A percentile compares a stretch with the other conserved stretches of the same genome.
phyloP scores from a whole-genome alignment of 53 echinoderm and acorn worm genomes.

The Hippasteria phrygiana region DNA sequence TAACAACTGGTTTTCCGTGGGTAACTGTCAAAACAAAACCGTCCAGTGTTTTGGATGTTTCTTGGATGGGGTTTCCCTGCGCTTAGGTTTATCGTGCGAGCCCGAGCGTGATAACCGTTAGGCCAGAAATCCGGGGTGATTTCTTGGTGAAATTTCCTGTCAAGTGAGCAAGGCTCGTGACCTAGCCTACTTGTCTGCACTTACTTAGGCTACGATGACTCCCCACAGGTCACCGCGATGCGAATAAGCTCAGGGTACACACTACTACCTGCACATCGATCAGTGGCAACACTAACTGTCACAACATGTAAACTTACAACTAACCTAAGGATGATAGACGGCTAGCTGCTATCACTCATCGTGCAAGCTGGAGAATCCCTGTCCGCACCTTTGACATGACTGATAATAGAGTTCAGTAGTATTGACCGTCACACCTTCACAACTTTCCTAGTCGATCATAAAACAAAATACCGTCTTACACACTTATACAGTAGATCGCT shows the following conservation, averaged over 20 bases:
- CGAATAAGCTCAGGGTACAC: neutral
- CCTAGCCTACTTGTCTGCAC: neutral
- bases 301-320: neutral
- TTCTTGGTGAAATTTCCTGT: neutral
- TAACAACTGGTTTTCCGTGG: neutral
- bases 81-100: too few species aligned
- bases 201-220: neutral
- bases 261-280: neutral
- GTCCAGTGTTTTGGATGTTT: neutral
- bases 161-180: neutral
- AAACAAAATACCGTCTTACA: neutral
- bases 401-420: neutral
- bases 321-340: neutral
- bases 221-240: constrained; percentile 4
- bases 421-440: neutral
- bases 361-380: neutral
- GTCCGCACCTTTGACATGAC: constrained; percentile 21
- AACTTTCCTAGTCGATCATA: neutral
- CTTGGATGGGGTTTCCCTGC: neutral
- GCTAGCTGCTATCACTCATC: neutral
- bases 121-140: too few species aligned
- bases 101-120: too few species aligned
- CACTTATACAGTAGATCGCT: neutral
- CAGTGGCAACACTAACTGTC: constrained; percentile 8
- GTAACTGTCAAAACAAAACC: neutral